A percentile compares a stretch with the other conserved stretches of the same genome.
phyloP scores from a whole-genome alignment of 2,888 invertebrate species.

The Parasteatoda lunata region DNA sequence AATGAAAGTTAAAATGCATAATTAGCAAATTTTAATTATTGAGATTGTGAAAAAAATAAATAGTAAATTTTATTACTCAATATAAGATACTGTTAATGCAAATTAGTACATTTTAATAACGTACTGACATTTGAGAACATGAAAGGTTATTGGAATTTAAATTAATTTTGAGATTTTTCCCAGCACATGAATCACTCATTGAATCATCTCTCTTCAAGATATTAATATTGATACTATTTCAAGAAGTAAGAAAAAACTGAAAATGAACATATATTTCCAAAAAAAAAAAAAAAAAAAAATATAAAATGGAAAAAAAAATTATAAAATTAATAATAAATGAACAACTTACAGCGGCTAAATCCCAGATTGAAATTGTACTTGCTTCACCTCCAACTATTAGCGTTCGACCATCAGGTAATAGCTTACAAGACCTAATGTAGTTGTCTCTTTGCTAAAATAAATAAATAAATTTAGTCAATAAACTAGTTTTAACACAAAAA shows the following conservation, averaged over 20 bases:
- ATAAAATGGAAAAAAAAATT: too few species aligned
- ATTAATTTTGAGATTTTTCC: slow-evolving; percentile 1
- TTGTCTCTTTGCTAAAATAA: slow-evolving; percentile 86
- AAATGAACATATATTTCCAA: neutral
- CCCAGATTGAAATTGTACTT: slow-evolving; percentile 96
- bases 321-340: neutral
- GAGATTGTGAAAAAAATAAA: too few species aligned
- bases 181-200: neutral
- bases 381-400: slow-evolving; percentile 98
- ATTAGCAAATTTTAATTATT: too few species aligned
- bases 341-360: slow-evolving; percentile 82
- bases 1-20: too few species aligned
- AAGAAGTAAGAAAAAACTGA: neutral
- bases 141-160: neutral
- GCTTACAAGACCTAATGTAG: slow-evolving; percentile 96
- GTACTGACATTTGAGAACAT: too few species aligned
- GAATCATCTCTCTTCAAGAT: neutral
- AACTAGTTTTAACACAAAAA: too few species aligned
- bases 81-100: too few species aligned
- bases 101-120: too few species aligned
- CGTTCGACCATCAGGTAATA: slow-evolving; percentile 93
- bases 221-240: neutral
- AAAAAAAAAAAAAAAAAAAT: too few species aligned
- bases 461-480: neutral
- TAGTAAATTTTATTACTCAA: too few species aligned